Conservation (phyloP, 2,113 vertebrate species). For the Pontoporia blainvillei region DNA sequence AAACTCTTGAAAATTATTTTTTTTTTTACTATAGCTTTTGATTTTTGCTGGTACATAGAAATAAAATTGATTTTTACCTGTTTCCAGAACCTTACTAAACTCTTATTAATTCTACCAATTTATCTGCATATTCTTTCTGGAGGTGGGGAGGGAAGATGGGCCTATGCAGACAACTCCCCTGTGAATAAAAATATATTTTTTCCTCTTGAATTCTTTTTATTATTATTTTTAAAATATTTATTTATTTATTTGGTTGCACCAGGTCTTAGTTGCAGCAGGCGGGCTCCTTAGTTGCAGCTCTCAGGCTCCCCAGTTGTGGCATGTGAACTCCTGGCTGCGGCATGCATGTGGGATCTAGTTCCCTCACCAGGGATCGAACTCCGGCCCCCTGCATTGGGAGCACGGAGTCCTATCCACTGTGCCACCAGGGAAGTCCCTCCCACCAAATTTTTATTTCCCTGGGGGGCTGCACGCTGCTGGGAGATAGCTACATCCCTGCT, state of each 20-base stretch:
- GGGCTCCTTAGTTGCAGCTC: too few relatives aligned
- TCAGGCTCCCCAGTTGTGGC: too few relatives aligned
- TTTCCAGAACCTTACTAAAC: neutral
- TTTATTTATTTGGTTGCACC: too few relatives aligned
- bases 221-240: neutral
- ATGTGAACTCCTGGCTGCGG: too few relatives aligned
- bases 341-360: too few relatives aligned
- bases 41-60: neutral
- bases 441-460: conserved; percentile 20
- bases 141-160: neutral
- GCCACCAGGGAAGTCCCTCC: neutral
- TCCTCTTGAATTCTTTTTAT: neutral
- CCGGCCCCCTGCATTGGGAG: too few relatives aligned
- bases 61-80: neutral
- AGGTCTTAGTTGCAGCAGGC: too few relatives aligned
- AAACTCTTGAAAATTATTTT: neutral
- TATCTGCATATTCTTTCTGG: neutral
- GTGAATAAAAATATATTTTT: neutral
- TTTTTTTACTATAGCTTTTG: neutral
- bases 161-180: neutral
- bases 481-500: neutral
- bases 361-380: too few relatives aligned
- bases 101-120: neutral
- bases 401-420: too few relatives aligned
- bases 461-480: neutral